Base-by-base conservation (phyloP, 2,113 vertebrate genomes). In the Hassar affinis region DNA sequence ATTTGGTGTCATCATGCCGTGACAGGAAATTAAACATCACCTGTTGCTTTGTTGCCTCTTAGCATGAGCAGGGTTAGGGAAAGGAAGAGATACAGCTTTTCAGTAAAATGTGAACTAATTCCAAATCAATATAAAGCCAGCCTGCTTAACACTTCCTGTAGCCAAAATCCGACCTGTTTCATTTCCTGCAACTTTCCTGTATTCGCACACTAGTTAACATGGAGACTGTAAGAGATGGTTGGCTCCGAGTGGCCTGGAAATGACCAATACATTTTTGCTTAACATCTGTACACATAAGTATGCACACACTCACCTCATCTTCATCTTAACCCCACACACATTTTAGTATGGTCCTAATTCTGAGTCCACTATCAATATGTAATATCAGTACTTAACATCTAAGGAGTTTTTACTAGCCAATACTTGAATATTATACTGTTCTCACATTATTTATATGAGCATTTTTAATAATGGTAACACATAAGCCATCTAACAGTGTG, bases 171-270 rank as follows among this genome's bases (percentile, higher is more conserved):
- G 17, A 52, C n/a, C 27, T 30, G 47, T 18, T 25, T 35, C 9
- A 56, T 56, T 77, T 77, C 20, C 45, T 27, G n/a, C 25, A 27
- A 17, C 69, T 0, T 38, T n/a, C n/a, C n/a, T 76, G 30, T n/a
- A 22, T 33, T 33, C 1, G 9, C 59, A 61, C 45, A 22, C 22
- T 30, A 49, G 56, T 25, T 62, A 15, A 38, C 30, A 45, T 22
- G 6, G 30, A 49, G 54, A 12, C 62, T 57, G 35, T 56, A 42
- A 35, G 51, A 59, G 81, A 86, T 66, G 81, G 62, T 84, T 79
- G 68, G 71, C 82, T 80, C 82, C 54, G 78, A 80, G 59, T 84
- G 38, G 30, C 61, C 72, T 71, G n/a, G 68, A 82, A 25, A 45
- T 35, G 47, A 54, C 18, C 45, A 47, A 57, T 11, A 17, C 35